Percentiles rank a stretch among this genome's conserved stretches.
Conservation (phyloP, 2,888 invertebrate genomes). For the Netelia melanura region DNA sequence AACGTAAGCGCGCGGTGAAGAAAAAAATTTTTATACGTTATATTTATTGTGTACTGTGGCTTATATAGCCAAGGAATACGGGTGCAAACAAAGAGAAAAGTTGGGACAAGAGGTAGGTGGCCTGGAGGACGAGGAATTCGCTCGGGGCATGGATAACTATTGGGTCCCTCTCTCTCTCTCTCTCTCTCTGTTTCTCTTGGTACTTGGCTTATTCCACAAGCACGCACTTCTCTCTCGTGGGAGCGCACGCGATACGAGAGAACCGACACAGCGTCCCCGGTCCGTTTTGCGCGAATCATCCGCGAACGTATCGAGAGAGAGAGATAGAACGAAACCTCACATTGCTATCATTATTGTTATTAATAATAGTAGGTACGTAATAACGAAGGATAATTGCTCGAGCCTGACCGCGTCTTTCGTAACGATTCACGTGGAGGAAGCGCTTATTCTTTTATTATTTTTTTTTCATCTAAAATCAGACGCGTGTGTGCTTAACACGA, state of each 20-base stretch:
- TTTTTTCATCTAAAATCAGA: neutral
- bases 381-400: slow-evolving; percentile 83
- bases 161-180: slow-evolving; percentile 74
- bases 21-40: slow-evolving; percentile 19
- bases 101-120: slow-evolving; percentile 41
- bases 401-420: slow-evolving; percentile 83
- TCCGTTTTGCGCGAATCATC: slow-evolving; percentile 64
- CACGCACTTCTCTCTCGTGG: slow-evolving; percentile 84
- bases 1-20: slow-evolving; percentile 59
- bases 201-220: slow-evolving; percentile 82
- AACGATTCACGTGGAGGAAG: slow-evolving; percentile 67
- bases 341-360: slow-evolving; percentile 83
- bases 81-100: slow-evolving; percentile 63
- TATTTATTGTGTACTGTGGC: slow-evolving; percentile 28
- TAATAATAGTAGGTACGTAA: slow-evolving; percentile 78
- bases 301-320: slow-evolving; percentile 14
- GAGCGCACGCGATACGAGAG: slow-evolving; percentile 83
- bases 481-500: slow-evolving; percentile 15
- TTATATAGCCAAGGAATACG: slow-evolving; percentile 53
- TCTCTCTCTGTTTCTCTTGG: slow-evolving; percentile 64
- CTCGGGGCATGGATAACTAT: slow-evolving; percentile 83
- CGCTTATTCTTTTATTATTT: slow-evolving; percentile 2
- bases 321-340: slow-evolving; percentile 37
- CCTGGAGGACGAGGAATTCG: slow-evolving; percentile 79
- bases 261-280: slow-evolving; percentile 62